Percentiles rank a stretch among this genome's conserved stretches.
Evolutionary conservation across 2,797 vertebrate species (phyloP).

Genomic region (Eulemur rubriventer): DNA sequence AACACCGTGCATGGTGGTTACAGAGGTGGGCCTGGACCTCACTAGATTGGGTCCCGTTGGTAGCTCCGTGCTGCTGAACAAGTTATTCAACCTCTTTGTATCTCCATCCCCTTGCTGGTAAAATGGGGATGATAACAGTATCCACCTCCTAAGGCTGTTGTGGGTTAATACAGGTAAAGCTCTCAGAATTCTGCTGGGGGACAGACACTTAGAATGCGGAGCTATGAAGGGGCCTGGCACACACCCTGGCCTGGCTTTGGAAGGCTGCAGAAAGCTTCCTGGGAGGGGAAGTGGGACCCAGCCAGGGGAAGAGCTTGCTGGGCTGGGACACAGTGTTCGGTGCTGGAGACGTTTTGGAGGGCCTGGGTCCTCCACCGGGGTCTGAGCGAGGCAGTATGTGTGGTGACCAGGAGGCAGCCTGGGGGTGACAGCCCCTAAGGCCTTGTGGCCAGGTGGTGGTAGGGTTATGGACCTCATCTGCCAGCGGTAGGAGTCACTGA

Average conservation of each 20-base stretch:
- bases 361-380: too few relatives aligned
- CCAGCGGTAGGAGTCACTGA: too few relatives aligned
- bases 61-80: neutral
- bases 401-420: fast-evolving
- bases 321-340: neutral
- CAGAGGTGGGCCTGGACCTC: neutral
- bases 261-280: neutral
- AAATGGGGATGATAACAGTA: neutral
- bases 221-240: neutral
- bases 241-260: neutral
- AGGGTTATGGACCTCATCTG: neutral
- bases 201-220: neutral
- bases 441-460: neutral
- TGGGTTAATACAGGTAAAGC: neutral
- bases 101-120: neutral
- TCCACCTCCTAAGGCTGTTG: too few relatives aligned
- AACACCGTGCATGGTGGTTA: fast-evolving
- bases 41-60: neutral
- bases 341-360: neutral
- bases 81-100: neutral
- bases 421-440: too few relatives aligned
- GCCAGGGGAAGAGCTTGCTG: neutral
- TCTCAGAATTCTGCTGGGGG: neutral
- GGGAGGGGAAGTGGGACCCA: neutral
- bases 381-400: neutral